Conservation (phyloP, 2,797 vertebrate genomes). For the Malurus splendens region DNA sequence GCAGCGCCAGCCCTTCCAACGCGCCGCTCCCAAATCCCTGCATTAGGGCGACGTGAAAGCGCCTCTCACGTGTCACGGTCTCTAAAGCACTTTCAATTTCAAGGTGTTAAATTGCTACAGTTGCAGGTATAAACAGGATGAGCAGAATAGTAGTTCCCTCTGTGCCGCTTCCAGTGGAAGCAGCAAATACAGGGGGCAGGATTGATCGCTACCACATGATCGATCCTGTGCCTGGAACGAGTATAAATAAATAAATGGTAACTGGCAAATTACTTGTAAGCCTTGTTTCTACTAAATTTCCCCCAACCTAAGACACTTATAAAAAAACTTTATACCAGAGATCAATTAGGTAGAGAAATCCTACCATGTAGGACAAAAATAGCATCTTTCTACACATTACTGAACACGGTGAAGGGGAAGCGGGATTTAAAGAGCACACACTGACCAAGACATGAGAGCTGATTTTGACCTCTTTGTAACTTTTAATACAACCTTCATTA, state of each 20-base stretch:
- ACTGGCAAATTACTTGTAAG: neutral
- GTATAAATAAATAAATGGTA: neutral
- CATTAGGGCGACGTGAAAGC: neutral
- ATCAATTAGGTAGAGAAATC: neutral
- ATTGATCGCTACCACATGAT: neutral
- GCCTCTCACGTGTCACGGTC: rapidly evolving
- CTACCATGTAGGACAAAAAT: neutral
- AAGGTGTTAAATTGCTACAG: neutral
- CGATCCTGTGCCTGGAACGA: neutral
- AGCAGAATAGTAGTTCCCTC: neutral
- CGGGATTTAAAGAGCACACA: neutral
- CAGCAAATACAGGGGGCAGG: rapidly evolving
- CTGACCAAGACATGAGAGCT: neutral
- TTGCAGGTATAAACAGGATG: neutral
- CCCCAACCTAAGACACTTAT: neutral
- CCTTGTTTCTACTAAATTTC: neutral
- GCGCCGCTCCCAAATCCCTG: neutral
- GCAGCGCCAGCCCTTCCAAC: neutral
- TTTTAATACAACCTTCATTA: neutral
- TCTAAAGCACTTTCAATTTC: neutral
- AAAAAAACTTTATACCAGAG: neutral
- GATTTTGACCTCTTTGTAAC: neutral
- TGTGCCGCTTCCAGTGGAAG: neutral
- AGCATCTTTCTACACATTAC: neutral
- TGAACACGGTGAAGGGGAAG: neutral